Evolutionary conservation across 1,140 invertebrate genomes (phyloP), one percentile per base, ranked within the genome.

Genomic region (Drosophila mojavensis): DNA sequence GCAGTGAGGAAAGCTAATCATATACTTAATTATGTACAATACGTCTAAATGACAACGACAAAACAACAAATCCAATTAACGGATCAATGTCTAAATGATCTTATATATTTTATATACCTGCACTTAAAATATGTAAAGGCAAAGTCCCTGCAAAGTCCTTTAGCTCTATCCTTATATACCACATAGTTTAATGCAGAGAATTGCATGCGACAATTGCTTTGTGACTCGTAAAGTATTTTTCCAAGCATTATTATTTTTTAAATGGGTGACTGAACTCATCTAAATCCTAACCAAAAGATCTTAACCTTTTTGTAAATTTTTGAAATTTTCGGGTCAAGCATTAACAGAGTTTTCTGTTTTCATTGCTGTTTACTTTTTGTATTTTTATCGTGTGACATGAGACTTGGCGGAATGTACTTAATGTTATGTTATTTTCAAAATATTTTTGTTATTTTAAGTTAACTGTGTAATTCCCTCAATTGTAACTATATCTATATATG

Each of bases 71-170:
- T 41, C 73, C 65, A 66, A 59, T 77, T 83, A 75, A 63, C 63
- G 68, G 72, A 74, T 68, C 66, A 47, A 65, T 66, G 68, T 17
- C 33, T 71, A 51, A 71, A 56, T 28, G 55, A 50, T 51, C 55
- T n/a, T 71, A 74, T 66, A 84, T 84, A 84, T 85, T 85, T 85
- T 85, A 81, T 85, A 85, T 85, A 85, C 67, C 54, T 70, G 54
- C 78, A 73, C 62, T 81, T 61, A 47, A 48, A 28, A 60, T 65
- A 78, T 75, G 69, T 60, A 79, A 77, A 68, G 55, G 59, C 75
- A 59, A 62, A 36, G 28, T 15, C 60, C 61, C 50, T 15, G 58
- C 26, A 30, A 33, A 20, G 10, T 26, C 26, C 26, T 5, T 41
- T 41, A 45, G 47, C 62, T 59, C 66, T 47, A 13, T 64, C 61